Conservation (phyloP, 2,888 invertebrate genomes). For the Timandra comae region DNA sequence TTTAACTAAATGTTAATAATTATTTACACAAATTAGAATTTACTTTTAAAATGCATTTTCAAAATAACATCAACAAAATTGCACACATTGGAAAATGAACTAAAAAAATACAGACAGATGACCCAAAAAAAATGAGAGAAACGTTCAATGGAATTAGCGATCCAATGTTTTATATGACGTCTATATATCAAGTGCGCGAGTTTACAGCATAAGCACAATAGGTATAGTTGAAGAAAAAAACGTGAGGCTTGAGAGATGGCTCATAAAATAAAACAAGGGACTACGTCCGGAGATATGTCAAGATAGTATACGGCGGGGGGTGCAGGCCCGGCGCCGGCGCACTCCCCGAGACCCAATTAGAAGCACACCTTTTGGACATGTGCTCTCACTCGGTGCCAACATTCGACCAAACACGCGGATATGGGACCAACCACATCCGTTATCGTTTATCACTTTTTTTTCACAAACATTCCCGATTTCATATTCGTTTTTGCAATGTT, state of each 20-base stretch:
- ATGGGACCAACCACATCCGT: conserved; percentile 55
- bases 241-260: conserved; percentile 57
- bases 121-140: conserved; percentile 34
- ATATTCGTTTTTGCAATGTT: conserved; percentile 1
- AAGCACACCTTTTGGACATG: conserved; percentile 75
- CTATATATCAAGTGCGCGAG: conserved; percentile 60
- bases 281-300: conserved; percentile 73
- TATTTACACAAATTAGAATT: too few relatives aligned
- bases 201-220: conserved; percentile 60
- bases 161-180: conserved; percentile 45
- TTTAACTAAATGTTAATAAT: too few relatives aligned
- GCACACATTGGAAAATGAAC: too few relatives aligned
- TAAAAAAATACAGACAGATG: conserved; percentile 5
- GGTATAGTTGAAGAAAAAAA: conserved; percentile 54
- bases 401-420: conserved; percentile 56
- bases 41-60: too few relatives aligned
- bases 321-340: conserved; percentile 52
- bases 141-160: conserved; percentile 45
- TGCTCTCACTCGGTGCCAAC: conserved; percentile 65
- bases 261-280: conserved; percentile 75
- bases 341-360: conserved; percentile 71
- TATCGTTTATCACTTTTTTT: conserved; percentile 58
- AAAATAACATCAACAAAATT: too few relatives aligned
- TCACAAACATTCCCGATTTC: conserved; percentile 15
- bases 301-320: conserved; percentile 71